Percentiles rank a stretch among this genome's conserved stretches.
These are phyloP conservation scores for Brachypalpus laphriformis DNA, from an alignment of 2,888 invertebrate species.

Conservation along the genomic window DNA sequence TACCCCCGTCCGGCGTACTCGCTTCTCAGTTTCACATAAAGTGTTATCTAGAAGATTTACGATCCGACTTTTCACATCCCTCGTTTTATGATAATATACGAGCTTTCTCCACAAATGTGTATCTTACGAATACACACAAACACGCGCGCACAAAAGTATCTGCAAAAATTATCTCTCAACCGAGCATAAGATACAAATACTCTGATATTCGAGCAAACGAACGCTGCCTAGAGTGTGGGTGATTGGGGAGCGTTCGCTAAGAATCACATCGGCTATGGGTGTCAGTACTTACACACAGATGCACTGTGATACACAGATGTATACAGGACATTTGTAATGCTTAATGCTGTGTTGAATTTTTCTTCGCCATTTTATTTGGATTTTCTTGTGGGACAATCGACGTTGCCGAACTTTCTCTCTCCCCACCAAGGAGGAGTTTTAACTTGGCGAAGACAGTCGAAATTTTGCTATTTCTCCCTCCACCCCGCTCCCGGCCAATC, in stretches of 20 bases:
- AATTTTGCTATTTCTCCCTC: slow-evolving; percentile 35
- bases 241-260: slow-evolving; percentile 52
- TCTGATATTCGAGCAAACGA: slow-evolving; percentile 56
- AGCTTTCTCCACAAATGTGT: slow-evolving; percentile 80
- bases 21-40: slow-evolving; percentile 83
- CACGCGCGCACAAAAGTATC: slow-evolving; percentile 66
- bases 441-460: slow-evolving; percentile 62
- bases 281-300: slow-evolving; percentile 62
- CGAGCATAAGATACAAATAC: slow-evolving; percentile 73
- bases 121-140: slow-evolving; percentile 65
- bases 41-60: slow-evolving; percentile 84
- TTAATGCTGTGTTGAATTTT: slow-evolving; percentile 66
- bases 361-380: slow-evolving; percentile 71
- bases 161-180: slow-evolving; percentile 75
- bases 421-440: slow-evolving; percentile 41
- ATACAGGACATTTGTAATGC: slow-evolving; percentile 71
- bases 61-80: slow-evolving; percentile 83
- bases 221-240: slow-evolving; percentile 13
- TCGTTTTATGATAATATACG: slow-evolving; percentile 83
- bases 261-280: slow-evolving; percentile 43
- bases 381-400: slow-evolving; percentile 62
- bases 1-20: slow-evolving; percentile 74
- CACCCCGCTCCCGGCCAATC: slow-evolving; percentile 20
- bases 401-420: slow-evolving; percentile 57
- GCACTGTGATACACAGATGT: slow-evolving; percentile 50